A percentile compares a stretch with the other conserved stretches of the same genome.
Evolutionary conservation across 2,888 invertebrate species (phyloP).

Genomic region (Heliconius hortense): DNA sequence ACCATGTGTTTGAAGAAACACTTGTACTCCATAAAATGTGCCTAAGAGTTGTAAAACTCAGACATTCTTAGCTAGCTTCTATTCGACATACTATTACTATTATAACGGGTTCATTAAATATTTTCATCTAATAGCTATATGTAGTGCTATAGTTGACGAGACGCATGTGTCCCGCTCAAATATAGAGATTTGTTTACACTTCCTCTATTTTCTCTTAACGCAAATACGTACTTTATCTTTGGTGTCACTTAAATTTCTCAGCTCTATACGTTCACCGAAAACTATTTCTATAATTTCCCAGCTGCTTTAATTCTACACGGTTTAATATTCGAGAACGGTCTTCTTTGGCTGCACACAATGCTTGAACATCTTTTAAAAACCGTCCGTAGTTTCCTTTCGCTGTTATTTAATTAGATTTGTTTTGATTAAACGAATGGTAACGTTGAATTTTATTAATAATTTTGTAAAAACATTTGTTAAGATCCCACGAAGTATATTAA

Average conservation of each 20-base stretch:
- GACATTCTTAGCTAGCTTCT: conserved; percentile 61
- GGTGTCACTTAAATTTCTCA: conserved; percentile 39
- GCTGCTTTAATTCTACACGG: conserved; percentile 37
- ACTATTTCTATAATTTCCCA: conserved; percentile 13
- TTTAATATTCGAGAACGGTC: conserved; percentile 41
- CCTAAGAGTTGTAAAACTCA: conserved; percentile 69
- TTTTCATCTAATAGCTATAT: conserved; percentile 44
- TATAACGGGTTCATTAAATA: conserved; percentile 40
- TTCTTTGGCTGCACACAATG: conserved; percentile 37
- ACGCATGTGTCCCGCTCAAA: conserved; percentile 67
- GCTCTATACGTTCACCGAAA: not conserved
- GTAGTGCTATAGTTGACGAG: conserved; percentile 47
- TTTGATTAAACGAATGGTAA: conserved; percentile 40
- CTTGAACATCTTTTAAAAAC: conserved; percentile 57
- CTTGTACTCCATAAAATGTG: conserved; percentile 70
- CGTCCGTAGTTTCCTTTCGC: conserved; percentile 60
- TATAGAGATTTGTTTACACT: conserved; percentile 61
- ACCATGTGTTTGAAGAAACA: conserved; percentile 43
- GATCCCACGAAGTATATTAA: conserved; percentile 67
- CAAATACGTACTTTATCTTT: conserved; percentile 40
- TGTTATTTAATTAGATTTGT: conserved; percentile 32
- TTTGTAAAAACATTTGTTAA: conserved; percentile 63
- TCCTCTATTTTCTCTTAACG: conserved; percentile 47
- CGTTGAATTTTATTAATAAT: conserved; percentile 43
- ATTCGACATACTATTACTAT: conserved; percentile 41